Conservation (phyloP, 2,888 invertebrate genomes). For the Agrochola circellaris region DNA sequence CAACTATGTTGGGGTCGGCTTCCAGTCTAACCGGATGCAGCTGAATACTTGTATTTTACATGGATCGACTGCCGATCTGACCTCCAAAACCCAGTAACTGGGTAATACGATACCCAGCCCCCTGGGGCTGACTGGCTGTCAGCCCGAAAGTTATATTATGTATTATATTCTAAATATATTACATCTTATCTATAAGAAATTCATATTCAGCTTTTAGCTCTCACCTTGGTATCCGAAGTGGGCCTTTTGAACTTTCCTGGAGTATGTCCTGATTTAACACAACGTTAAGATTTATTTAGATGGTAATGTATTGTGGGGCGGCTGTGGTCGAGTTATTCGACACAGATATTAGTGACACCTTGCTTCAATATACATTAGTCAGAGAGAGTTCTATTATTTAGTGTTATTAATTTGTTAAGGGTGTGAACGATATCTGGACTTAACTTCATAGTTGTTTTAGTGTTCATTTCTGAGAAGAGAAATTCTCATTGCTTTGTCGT, state of each 20-base stretch:
- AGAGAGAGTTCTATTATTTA: conserved; percentile 13
- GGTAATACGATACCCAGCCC: too few species aligned
- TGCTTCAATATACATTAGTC: conserved; percentile 38
- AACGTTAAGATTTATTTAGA: conserved; percentile 46
- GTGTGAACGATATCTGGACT: neutral
- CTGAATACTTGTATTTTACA: too few species aligned
- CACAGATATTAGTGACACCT: conserved; percentile 15
- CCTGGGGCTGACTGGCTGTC: too few species aligned
- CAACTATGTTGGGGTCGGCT: too few species aligned
- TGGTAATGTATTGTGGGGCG: conserved; percentile 31
- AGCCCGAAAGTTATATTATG: too few species aligned
- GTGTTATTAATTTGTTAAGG: conserved; percentile 4
- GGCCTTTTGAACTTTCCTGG: neutral
- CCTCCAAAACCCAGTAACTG: too few species aligned
- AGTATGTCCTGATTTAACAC: conserved; percentile 22
- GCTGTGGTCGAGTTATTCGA: conserved; percentile 4
- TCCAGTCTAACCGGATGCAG: too few species aligned
- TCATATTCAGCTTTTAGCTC: neutral
- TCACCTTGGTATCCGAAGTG: neutral
- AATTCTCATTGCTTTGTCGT: neutral
- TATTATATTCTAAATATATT: too few species aligned
- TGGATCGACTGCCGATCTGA: too few species aligned
- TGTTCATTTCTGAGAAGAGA: neutral
- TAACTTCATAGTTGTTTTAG: conserved; percentile 4
- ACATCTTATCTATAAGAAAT: neutral